phyloP scores from a whole-genome alignment of 2,888 invertebrate genomes.

The Suillia variegata region DNA sequence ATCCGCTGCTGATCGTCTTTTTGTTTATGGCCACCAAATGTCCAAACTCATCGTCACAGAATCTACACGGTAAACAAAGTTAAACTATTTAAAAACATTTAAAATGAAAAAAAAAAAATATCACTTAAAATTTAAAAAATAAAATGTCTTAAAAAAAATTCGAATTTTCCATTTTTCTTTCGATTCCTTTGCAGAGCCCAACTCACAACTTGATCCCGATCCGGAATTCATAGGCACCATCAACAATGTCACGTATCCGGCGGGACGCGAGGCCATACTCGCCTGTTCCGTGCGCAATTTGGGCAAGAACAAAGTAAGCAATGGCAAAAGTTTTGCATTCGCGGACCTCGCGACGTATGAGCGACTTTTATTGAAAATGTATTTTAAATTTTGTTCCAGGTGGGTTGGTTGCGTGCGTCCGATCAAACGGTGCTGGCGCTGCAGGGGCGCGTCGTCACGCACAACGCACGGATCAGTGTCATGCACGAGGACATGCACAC shows the following conservation, averaged over 20 bases:
- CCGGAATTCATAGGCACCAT: constrained; percentile 61
- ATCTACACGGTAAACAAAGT: constrained; percentile 51
- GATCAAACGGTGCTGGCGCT: constrained; percentile 89
- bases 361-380: neutral
- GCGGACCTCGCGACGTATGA: neutral
- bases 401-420: constrained; percentile 87
- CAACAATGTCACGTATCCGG: constrained; percentile 61
- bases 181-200: too few relatives aligned
- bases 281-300: constrained; percentile 60
- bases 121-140: neutral
- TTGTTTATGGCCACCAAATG: constrained; percentile 52
- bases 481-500: constrained; percentile 81
- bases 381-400: constrained; percentile 64
- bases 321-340: neutral
- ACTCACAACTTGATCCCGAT: constrained; percentile 58
- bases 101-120: neutral
- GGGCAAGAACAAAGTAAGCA: constrained; percentile 59
- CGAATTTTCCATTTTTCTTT: too few relatives aligned
- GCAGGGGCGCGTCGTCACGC: constrained; percentile 82
- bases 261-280: constrained; percentile 60
- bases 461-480: constrained; percentile 81
- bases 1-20: constrained; percentile 44
- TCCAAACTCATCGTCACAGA: constrained; percentile 50
- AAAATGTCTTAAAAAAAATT: neutral
- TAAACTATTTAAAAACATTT: too few relatives aligned